phyloP scores from a whole-genome alignment of 2,113 vertebrate genomes.

The Phylloscopus trochilus region DNA sequence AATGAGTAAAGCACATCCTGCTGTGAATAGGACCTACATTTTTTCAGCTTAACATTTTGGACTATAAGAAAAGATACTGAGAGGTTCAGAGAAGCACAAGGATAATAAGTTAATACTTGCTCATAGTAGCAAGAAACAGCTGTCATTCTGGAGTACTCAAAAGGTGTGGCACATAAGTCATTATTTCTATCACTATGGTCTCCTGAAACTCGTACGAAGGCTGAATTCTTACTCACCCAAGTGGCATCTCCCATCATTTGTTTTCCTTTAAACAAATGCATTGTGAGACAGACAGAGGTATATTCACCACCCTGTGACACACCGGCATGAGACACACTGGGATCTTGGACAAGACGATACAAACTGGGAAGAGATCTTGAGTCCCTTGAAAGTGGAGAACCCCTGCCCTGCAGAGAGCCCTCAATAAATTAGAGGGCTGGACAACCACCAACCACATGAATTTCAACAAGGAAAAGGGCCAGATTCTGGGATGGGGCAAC shows the following conservation, averaged over 20 bases:
- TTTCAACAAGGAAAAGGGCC: neutral
- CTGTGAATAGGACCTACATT: constrained; percentile 52
- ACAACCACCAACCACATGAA: neutral
- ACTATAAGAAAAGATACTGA: constrained; percentile 13
- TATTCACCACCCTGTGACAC: neutral
- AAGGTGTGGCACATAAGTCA: neutral
- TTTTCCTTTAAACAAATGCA: neutral
- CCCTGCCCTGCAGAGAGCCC: neutral
- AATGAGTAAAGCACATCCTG: constrained; percentile 52
- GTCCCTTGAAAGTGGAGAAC: no score
- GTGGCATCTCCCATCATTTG: neutral
- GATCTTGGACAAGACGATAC: neutral
- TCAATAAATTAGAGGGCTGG: neutral
- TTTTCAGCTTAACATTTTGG: constrained; percentile 53
- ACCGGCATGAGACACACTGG: neutral
- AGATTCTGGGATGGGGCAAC: neutral
- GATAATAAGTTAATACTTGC: neutral
- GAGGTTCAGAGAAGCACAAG: neutral
- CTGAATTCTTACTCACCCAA: neutral
- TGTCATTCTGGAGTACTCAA: neutral
- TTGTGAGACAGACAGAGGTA: neutral
- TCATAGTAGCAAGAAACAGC: neutral
- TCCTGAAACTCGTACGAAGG: neutral
- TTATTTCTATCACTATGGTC: neutral
- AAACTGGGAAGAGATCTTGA: neutral